Conservation (phyloP, 2,888 invertebrate species). For the Disparrhopalites patrizii region DNA sequence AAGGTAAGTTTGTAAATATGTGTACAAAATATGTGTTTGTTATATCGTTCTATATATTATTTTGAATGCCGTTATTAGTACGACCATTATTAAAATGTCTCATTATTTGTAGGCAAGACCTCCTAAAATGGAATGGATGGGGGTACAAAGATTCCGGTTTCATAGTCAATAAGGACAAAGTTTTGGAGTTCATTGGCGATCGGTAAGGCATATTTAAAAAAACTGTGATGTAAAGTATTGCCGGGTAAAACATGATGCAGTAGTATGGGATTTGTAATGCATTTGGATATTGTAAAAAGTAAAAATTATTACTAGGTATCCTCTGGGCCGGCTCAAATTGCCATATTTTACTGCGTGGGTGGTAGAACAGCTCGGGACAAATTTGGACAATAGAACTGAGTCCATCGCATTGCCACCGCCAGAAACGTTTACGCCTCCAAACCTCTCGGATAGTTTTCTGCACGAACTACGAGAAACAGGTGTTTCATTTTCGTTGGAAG, state of each 20-base stretch:
- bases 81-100: not conserved
- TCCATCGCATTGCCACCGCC: constrained; percentile 59
- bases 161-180: constrained; percentile 58
- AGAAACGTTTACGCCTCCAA: constrained; percentile 63
- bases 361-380: constrained; percentile 65
- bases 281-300: too few relatives aligned
- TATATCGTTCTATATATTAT: not conserved
- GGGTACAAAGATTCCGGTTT: constrained; percentile 97
- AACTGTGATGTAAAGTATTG: constrained; percentile 9
- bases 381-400: constrained; percentile 54
- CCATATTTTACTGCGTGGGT: constrained; percentile 82
- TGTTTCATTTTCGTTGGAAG: constrained; percentile 65
- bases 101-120: constrained; percentile 65
- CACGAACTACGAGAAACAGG: constrained; percentile 57
- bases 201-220: constrained; percentile 57
- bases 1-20: constrained; percentile 24
- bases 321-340: constrained; percentile 66
- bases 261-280: too few relatives aligned
- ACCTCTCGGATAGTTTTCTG: constrained; percentile 61
- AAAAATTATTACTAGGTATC: constrained; percentile 61
- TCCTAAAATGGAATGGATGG: constrained; percentile 99
- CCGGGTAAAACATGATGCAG: too few relatives aligned
- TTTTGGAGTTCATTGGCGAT: constrained; percentile 77
- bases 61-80: not conserved
- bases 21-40: not conserved